Conservation (phyloP, 2,113 vertebrate species). For the Ovis canadensis region DNA sequence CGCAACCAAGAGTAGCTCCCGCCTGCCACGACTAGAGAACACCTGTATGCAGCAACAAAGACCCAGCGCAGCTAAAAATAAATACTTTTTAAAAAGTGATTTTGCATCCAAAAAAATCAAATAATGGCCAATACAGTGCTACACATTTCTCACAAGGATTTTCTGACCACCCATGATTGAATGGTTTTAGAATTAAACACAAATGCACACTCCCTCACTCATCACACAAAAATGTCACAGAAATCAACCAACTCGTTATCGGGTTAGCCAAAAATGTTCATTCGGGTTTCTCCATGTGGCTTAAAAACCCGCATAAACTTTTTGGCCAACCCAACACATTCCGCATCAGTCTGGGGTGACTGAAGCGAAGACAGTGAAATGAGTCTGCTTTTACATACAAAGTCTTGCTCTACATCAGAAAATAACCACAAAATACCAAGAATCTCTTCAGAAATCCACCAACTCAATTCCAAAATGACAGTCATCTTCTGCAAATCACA, state of each 20-base stretch:
- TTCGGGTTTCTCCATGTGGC: background rate
- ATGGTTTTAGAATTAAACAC: background rate
- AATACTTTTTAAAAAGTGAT: background rate
- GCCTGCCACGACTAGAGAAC: background rate
- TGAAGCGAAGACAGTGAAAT: background rate
- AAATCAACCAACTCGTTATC: background rate
- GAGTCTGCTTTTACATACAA: background rate
- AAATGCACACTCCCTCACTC: background rate
- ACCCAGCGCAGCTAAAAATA: background rate
- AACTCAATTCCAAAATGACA: background rate
- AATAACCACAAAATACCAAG: constrained; percentile 32
- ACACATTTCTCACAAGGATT: background rate
- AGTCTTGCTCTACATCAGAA: constrained; percentile 17
- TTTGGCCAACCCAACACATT: background rate
- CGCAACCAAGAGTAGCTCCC: background rate
- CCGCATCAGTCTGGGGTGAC: background rate
- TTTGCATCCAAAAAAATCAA: background rate
- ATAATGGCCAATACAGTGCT: background rate
- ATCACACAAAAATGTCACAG: background rate
- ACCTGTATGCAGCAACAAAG: background rate
- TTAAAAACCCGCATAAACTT: background rate
- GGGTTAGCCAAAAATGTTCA: background rate
- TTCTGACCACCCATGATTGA: background rate
- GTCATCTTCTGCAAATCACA: background rate
- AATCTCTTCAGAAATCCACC: constrained; percentile 9